Percentiles rank a stretch among this genome's conserved stretches.
Conservation (phyloP, 92 coral and sea anemone species). For the Siderastrea siderea region DNA sequence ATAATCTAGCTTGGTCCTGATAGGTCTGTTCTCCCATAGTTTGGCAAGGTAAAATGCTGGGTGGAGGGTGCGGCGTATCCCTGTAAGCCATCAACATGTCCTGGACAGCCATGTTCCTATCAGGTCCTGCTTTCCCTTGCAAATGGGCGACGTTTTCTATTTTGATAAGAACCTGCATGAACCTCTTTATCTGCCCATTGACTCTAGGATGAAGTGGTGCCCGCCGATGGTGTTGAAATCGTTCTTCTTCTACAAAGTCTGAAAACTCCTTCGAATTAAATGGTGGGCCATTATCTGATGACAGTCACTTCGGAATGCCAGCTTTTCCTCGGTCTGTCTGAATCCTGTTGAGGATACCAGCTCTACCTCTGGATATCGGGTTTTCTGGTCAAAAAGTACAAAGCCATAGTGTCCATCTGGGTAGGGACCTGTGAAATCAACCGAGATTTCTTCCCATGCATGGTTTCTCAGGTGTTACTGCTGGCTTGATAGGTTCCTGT, state of each 20-base stretch:
- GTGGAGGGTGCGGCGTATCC: no score
- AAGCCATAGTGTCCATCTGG: constrained; percentile 54
- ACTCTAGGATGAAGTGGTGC: constrained; percentile 69
- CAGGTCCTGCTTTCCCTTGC: constrained; percentile 52
- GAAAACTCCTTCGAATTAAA: constrained; percentile 58
- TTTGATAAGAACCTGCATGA: constrained; percentile 65
- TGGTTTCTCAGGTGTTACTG: constrained; percentile 45
- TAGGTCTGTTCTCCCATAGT: constrained; percentile 46
- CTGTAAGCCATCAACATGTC: constrained; percentile 74
- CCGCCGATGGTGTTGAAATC: constrained; percentile 54
- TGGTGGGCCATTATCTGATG: constrained; percentile 48
- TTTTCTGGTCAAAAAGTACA: constrained; percentile 59
- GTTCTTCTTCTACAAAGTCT: constrained; percentile 64
- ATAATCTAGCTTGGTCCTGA: constrained; percentile 69
- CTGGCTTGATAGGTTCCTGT: constrained; percentile 52
- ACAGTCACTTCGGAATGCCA: no score
- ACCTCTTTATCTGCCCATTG: constrained; percentile 59
- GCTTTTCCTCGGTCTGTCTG: constrained; percentile 50
- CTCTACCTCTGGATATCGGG: constrained; percentile 73
- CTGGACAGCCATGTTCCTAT: constrained; percentile 51
- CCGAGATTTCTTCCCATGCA: constrained; percentile 51
- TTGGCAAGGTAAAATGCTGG: no score
- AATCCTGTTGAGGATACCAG: constrained; percentile 42
- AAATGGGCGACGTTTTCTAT: constrained; percentile 68
- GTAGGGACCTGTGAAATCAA: constrained; percentile 32